phyloP scores from a whole-genome alignment of 2,113 vertebrate species.

The Peucedramus taeniatus region DNA sequence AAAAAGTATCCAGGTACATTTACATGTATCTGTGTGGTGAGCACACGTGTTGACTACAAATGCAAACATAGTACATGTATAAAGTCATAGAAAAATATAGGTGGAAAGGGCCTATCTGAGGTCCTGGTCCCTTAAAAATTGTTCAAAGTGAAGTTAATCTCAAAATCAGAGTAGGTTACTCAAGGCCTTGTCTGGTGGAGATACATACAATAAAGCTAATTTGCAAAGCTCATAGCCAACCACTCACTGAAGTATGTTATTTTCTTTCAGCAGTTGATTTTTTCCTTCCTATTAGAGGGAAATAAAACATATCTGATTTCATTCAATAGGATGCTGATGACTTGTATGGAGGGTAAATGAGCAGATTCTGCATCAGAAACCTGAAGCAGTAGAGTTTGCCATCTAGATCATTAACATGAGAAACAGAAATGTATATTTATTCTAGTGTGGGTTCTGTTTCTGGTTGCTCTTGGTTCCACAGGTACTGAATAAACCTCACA shows the following conservation, averaged over 20 bases:
- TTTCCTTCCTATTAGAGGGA: background rate
- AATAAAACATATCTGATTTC: background rate
- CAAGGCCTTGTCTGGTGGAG: background rate
- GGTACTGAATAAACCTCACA: background rate
- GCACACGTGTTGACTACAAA: accelerated
- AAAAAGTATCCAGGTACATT: background rate
- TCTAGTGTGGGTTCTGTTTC: background rate
- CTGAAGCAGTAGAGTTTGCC: background rate
- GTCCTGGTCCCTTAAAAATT: background rate
- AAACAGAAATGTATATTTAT: background rate
- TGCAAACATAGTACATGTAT: background rate
- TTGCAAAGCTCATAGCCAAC: background rate
- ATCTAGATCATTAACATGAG: background rate
- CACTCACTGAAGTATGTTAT: background rate
- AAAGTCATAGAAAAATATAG: background rate
- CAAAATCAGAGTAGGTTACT: background rate
- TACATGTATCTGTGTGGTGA: accelerated
- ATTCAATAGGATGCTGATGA: background rate
- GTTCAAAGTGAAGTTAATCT: background rate
- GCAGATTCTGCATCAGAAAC: background rate
- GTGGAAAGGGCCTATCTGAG: background rate
- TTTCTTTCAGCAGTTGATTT: background rate
- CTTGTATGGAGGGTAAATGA: background rate
- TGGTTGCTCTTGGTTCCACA: background rate
- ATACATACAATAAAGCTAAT: background rate